Base-by-base conservation (phyloP, 2,888 invertebrate species). In the Ornithoptera priamus region DNA sequence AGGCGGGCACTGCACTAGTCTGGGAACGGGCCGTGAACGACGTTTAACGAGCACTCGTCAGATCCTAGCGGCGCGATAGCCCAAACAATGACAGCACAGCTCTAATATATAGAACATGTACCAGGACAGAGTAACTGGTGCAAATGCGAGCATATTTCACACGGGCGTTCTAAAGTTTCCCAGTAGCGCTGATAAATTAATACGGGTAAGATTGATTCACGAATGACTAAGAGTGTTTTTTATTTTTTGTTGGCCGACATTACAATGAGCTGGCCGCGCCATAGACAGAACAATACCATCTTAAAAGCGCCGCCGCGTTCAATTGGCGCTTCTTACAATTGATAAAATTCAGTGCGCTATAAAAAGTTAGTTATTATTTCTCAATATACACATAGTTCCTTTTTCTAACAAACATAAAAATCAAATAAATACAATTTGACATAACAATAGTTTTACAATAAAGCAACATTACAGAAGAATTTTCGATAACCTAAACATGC, bases 31-130 rank as follows among this genome's bases (percentile, higher is more conserved):
- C 78, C 79, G 82, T 82, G 82, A 85, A 83, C 85, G 80, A 81
- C 80, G 82, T 83, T 84, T 85, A 84, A 80, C 81, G 81, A 82
- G 84, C 86, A 84, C 81, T 83, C 83, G 82, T 80, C 80, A 89
- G 91, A 92, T 92, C 81, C 79, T 78, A 87, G 76, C 79, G 76
- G 77, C 75, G 74, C 82, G 90, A 92, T 92, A 90, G 84, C 81
- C 85, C 77, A 86, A 87, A 91, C 92, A 92, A 92, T 89, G 88
- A 84, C 81, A 83, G 83, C 82, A 82, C 78, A 80, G 74, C 78
- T 75, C 83, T 83, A 81, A 83, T 81, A 88, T 90, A 88, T 84
- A 88, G 88, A 88, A 78, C 30, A 46, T 57, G 50, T 50, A 50
- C 50, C 46, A 56, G 53, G 62, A n/a, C 69, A 77, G 80, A 80